Evolutionary conservation across 2,113 vertebrate species (phyloP), one percentile per base, ranked within the genome.

Genomic region (Aspidoscelis tigris): DNA sequence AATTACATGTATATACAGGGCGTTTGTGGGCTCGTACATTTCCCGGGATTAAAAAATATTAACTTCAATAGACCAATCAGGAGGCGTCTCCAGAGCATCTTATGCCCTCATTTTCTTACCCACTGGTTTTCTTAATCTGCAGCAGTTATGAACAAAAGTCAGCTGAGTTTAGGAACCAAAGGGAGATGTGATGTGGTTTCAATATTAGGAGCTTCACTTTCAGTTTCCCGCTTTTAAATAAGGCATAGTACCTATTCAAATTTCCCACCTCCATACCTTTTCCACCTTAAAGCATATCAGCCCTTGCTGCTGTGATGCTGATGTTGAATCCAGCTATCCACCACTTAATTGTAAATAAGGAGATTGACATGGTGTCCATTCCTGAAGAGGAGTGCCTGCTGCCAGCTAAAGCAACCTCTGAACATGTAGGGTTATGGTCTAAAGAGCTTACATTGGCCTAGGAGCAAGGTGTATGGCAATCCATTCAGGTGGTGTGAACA

Each of bases 1-100:
- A 85, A 47, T 83, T 72, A 11, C 53, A 44, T 68, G 20, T 82
- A 43, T 65, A 65, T 26, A 18, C 43, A 82, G 71, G 20, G 47
- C 41, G 71, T 50, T 26, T 21, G 9, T 47, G 26, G 41, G 10
- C 43, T 58, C 66, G 69, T 72, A 61, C 20, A 44, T 55, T 58
- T 61, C 47, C 80, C 22, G 5, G 18, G 55, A 64, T 82, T 61
- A 74, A 82, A 74, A n/a, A 9, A 55, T 8, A 18, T 71, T 74
- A 64, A 33, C 4, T 74, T 82, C 24, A 47, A 41, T 72, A 14
- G 21, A 16, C 5, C 41, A 7, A 22, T 81, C 50, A 58, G 33
- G 61, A 16, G 22, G 39, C 39, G 61, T 82, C 58, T 41, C 11
- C 33, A 64, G 39, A 73, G 12, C 53, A 26, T 20, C 12, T 6